A percentile compares a stretch with the other conserved stretches of the same genome.
These are phyloP conservation scores for Volucella bombylans DNA, from an alignment of 2,888 invertebrate genomes.

Conservation along the genomic window DNA sequence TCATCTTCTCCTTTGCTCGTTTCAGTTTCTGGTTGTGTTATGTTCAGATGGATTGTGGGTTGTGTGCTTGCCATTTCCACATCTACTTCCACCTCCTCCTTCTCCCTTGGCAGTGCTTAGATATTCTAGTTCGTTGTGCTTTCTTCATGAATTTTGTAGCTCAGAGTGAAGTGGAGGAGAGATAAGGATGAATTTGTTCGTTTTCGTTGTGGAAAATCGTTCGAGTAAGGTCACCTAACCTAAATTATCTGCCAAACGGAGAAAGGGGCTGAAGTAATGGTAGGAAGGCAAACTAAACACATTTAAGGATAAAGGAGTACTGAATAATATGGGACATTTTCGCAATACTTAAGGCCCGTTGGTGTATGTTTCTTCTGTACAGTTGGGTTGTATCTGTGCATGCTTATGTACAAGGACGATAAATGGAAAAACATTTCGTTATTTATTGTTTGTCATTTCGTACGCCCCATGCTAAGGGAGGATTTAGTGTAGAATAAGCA, in stretches of 20 bases:
- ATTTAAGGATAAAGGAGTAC: slow-evolving; percentile 48
- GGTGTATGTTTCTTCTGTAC: background rate
- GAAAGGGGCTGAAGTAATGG: background rate
- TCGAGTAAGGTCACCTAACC: slow-evolving; percentile 59
- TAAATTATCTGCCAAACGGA: slow-evolving; percentile 60
- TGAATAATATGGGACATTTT: slow-evolving; percentile 50
- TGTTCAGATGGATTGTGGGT: background rate
- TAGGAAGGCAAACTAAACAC: slow-evolving; percentile 15
- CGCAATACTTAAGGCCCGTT: slow-evolving; percentile 10
- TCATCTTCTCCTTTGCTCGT: background rate
- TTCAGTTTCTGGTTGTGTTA: background rate
- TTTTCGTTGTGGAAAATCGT: slow-evolving; percentile 1
- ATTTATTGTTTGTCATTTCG: slow-evolving; percentile 39
- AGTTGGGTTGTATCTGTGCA: slow-evolving; percentile 34
- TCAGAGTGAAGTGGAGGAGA: slow-evolving; percentile 24
- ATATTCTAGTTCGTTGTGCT: slow-evolving; percentile 30
- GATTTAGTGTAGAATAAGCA: background rate
- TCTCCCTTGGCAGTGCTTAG: slow-evolving; percentile 40
- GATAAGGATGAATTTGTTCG: background rate
- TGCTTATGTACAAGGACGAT: slow-evolving; percentile 27
- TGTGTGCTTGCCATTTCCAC: too few species aligned
- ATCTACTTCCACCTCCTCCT: too few species aligned
- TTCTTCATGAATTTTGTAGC: slow-evolving; percentile 63
- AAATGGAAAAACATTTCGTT: slow-evolving; percentile 53
- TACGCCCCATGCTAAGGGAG: slow-evolving; percentile 16